These are phyloP conservation scores for Burhinus bistriatus DNA, from an alignment of 2,113 vertebrate genomes.

Conservation along the genomic window DNA sequence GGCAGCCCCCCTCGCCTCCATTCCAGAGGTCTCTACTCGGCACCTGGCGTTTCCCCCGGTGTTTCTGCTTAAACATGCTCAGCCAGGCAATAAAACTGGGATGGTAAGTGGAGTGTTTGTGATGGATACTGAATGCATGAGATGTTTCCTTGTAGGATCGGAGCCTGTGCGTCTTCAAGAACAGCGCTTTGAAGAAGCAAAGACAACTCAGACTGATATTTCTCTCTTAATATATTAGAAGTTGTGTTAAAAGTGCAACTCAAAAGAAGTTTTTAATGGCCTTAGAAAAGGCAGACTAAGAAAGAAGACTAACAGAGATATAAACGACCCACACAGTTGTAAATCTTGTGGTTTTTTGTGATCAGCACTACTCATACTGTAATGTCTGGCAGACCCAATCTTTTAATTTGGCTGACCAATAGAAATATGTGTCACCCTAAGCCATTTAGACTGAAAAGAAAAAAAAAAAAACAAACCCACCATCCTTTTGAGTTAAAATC, in stretches of 20 bases:
- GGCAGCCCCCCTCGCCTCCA: rapidly evolving
- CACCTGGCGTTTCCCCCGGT: rapidly evolving
- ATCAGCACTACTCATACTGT: neutral
- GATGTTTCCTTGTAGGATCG: neutral
- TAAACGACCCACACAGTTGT: neutral
- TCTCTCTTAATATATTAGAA: neutral
- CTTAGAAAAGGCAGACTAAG: neutral
- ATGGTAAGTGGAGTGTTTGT: neutral
- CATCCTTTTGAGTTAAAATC: neutral
- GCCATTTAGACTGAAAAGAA: neutral
- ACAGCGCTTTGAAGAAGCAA: neutral
- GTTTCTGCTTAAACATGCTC: neutral
- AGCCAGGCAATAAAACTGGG: neutral
- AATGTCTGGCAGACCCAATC: neutral
- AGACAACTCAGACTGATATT: neutral
- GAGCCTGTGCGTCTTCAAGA: neutral
- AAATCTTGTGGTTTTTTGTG: neutral
- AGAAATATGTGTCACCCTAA: neutral
- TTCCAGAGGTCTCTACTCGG: neutral
- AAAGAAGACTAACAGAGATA: neutral
- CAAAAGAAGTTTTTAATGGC: neutral
- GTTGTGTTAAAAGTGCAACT: neutral
- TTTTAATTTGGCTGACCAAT: neutral
- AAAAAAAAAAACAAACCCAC: neutral
- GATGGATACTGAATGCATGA: neutral